These are phyloP conservation scores for Harpalus rubripes DNA, from an alignment of 2,888 invertebrate species.

Conservation along the genomic window DNA sequence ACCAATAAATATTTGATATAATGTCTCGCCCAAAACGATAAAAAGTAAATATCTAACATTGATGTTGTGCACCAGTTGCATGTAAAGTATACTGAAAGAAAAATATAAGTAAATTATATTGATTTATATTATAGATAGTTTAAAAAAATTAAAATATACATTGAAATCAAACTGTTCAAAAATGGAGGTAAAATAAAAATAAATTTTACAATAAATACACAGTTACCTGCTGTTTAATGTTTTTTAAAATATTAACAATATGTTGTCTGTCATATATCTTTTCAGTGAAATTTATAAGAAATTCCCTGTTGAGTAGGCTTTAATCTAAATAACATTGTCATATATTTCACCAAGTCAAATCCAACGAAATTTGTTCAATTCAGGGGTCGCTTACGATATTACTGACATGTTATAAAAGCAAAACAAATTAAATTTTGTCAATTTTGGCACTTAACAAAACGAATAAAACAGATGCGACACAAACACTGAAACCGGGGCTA, in stretches of 20 bases:
- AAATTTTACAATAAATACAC: constrained; percentile 25
- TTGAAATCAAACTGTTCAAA: too few relatives aligned
- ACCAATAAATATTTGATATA: background rate
- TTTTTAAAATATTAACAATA: constrained; percentile 32
- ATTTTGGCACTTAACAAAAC: constrained; percentile 38
- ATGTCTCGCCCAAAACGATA: background rate
- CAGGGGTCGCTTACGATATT: constrained; percentile 30
- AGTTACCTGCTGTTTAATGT: constrained; percentile 34
- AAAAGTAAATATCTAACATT: constrained; percentile 8
- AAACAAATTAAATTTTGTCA: constrained; percentile 56
- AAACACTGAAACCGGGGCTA: constrained; percentile 25
- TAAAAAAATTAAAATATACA: too few relatives aligned
- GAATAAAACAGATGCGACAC: constrained; percentile 16
- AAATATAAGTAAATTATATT: background rate
- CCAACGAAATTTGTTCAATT: constrained; percentile 41
- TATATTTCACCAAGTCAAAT: constrained; percentile 33
- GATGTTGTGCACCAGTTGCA: background rate
- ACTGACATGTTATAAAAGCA: constrained; percentile 49
- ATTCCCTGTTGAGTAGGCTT: constrained; percentile 13
- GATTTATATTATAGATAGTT: too few relatives aligned
- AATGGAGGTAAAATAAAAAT: constrained; percentile 3
- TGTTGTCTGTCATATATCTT: background rate
- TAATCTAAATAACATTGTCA: constrained; percentile 25
- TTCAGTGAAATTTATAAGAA: constrained; percentile 13
- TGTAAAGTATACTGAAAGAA: background rate